Evolutionary conservation across 2,888 invertebrate species (phyloP), one percentile per base, ranked within the genome.

Genomic region (Saturnia pavonia): DNA sequence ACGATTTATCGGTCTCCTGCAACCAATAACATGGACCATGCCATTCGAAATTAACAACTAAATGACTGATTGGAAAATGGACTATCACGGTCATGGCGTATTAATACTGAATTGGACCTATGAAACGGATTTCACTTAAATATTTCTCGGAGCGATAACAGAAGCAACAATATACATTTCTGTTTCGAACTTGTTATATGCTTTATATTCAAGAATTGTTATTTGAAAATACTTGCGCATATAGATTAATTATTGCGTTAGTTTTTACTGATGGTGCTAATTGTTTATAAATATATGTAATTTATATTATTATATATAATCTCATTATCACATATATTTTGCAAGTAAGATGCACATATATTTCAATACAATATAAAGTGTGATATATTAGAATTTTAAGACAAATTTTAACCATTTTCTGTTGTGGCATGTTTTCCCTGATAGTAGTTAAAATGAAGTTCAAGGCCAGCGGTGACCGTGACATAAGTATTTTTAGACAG

Each of bases 51-150:
- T 92, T 90, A 93, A 91, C 91, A 90, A 88, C 89, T 89, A 90
- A 91, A 91, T 91, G 91, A 90, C 86, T 90, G 91, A 92, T 91
- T 92, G 91, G 89, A 89, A 90, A 89, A 88, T 87, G 86, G 84
- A 85, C 85, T 87, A 85, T 85, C 85, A 88, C 80, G 81, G 93
- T 91, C 89, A 92, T 88, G 92, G 84, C 88, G 85, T 91, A 92
- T 93, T 92, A 93, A 93, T 86, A 88, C 79, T 88, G 89, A 92
- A 94, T 93, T 92, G 91, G 92, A 92, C 92, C 92, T 91, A 85
- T 92, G 89, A 84, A 88, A 85, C 91, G 87, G 85, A 84, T 88
- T 87, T 65, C 65, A 65, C n/a, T 87, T 86, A 86, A 83, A 43
- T 69, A 22, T 48, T 51, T 51, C 66, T 51, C 19, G 14, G 67